Conservation (phyloP, 2,888 invertebrate genomes). For the Drosophila acutilabella region DNA sequence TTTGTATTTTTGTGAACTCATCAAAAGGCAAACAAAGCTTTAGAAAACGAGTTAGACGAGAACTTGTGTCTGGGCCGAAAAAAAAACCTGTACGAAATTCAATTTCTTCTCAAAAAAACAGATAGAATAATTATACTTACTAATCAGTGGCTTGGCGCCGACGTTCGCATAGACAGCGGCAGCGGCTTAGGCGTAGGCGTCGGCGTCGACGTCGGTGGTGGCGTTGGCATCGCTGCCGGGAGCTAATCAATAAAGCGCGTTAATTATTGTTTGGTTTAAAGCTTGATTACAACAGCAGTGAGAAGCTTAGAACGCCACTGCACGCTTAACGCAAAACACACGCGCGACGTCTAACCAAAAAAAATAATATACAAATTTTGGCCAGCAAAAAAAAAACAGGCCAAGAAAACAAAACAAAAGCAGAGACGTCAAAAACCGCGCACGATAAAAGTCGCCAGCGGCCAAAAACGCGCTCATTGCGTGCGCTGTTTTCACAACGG, state of each 20-base stretch:
- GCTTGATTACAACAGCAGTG: slow-evolving; percentile 68
- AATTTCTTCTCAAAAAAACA: slow-evolving; percentile 46
- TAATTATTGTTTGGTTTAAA: slow-evolving; percentile 80
- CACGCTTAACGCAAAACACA: slow-evolving; percentile 66
- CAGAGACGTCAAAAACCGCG: slow-evolving; percentile 42
- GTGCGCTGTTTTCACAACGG: slow-evolving; percentile 70
- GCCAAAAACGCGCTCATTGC: slow-evolving; percentile 75
- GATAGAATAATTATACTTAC: slow-evolving; percentile 18
- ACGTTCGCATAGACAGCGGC: background rate
- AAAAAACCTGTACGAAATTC: slow-evolving; percentile 56
- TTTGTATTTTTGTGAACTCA: slow-evolving; percentile 29
- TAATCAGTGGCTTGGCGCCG: slow-evolving; percentile 25
- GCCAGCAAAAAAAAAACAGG: slow-evolving; percentile 7
- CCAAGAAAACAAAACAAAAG: slow-evolving; percentile 12
- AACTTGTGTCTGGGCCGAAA: slow-evolving; percentile 29
- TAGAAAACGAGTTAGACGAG: slow-evolving; percentile 68
- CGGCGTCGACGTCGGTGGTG: background rate
- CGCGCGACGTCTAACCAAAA: slow-evolving; percentile 28
- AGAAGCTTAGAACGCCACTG: slow-evolving; percentile 68
- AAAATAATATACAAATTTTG: slow-evolving; percentile 13
- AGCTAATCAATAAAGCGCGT: slow-evolving; percentile 65
- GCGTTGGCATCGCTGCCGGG: slow-evolving; percentile 17
- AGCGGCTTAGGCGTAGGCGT: background rate
- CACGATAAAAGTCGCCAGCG: slow-evolving; percentile 75
- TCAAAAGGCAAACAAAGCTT: slow-evolving; percentile 34